Evolutionary conservation across 2,797 vertebrate species (phyloP).

Genomic region (Lutjanus campechanus): DNA sequence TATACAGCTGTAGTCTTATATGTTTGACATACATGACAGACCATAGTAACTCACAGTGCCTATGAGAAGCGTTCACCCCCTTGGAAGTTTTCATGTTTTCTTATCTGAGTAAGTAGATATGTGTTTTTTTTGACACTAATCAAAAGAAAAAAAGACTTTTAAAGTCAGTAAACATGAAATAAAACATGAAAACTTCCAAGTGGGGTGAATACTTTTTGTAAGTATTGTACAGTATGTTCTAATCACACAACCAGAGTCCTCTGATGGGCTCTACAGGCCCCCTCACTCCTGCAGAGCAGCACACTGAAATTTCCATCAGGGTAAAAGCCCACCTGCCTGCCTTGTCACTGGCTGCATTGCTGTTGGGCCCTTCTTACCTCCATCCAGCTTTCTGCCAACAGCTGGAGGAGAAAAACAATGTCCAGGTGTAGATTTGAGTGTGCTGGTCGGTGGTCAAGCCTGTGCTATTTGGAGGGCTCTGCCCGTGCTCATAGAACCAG

Average conservation of each 20-base stretch:
- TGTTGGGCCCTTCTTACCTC: background rate
- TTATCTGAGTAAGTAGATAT: background rate
- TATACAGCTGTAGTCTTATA: slow-evolving; percentile 58
- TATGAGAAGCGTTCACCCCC: slow-evolving; percentile 1
- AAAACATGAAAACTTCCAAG: background rate
- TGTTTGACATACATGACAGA: slow-evolving; percentile 57
- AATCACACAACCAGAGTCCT: slow-evolving; percentile 41
- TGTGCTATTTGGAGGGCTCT: slow-evolving; percentile 15
- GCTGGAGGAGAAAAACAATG: background rate
- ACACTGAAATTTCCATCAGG: background rate
- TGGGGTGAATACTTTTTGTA: background rate
- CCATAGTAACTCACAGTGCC: slow-evolving; percentile 10
- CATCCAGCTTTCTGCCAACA: background rate
- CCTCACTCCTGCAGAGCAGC: slow-evolving; percentile 28
- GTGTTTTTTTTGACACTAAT: background rate
- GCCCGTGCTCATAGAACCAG: slow-evolving; percentile 27
- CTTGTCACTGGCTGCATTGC: background rate
- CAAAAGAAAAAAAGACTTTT: background rate
- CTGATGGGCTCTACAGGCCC: slow-evolving; percentile 8
- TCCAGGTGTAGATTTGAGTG: slow-evolving; percentile 7
- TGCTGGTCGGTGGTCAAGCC: background rate
- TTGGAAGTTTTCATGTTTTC: slow-evolving; percentile 8
- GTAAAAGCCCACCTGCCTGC: background rate
- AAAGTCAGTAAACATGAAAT: background rate
- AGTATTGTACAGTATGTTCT: slow-evolving; percentile 25